Evolutionary conservation across 2,888 invertebrate species (phyloP).

Genomic region (Parnassius glacialis): DNA sequence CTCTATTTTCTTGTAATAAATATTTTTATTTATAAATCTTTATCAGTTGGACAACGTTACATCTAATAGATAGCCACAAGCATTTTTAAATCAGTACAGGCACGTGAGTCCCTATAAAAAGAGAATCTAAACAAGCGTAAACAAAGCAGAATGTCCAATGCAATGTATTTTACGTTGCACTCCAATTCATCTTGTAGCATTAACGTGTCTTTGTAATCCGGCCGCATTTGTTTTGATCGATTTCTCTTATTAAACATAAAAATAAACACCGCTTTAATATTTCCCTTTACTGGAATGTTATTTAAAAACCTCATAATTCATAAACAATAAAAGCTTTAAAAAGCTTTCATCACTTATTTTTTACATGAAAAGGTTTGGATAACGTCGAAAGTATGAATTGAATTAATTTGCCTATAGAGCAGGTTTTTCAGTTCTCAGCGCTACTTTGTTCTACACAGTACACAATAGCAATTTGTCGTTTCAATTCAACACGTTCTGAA

Average conservation of each 20-base stretch:
- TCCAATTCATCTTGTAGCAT: slow-evolving; percentile 47
- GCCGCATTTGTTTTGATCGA: slow-evolving; percentile 46
- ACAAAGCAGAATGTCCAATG: not conserved
- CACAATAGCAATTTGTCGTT: no score
- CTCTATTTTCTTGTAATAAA: no score
- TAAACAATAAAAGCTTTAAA: slow-evolving; percentile 23
- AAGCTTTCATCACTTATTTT: no score
- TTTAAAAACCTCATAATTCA: not conserved
- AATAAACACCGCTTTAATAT: not conserved
- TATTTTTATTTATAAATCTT: no score
- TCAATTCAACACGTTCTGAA: no score
- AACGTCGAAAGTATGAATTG: slow-evolving; percentile 48
- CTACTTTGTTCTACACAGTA: no score
- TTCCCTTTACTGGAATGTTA: not conserved
- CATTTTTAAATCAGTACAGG: no score
- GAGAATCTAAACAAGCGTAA: slow-evolving; percentile 7
- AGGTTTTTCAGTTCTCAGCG: slow-evolving; percentile 36
- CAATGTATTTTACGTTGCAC: slow-evolving; percentile 38
- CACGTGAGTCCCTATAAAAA: not conserved
- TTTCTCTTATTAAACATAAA: slow-evolving; percentile 14
- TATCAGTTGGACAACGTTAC: no score
- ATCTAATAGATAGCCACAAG: no score
- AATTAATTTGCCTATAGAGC: slow-evolving; percentile 65
- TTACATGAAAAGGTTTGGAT: no score
- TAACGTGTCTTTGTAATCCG: slow-evolving; percentile 46